phyloP scores from a whole-genome alignment of 1,140 invertebrate genomes.

The Branchinecta lynchi region DNA sequence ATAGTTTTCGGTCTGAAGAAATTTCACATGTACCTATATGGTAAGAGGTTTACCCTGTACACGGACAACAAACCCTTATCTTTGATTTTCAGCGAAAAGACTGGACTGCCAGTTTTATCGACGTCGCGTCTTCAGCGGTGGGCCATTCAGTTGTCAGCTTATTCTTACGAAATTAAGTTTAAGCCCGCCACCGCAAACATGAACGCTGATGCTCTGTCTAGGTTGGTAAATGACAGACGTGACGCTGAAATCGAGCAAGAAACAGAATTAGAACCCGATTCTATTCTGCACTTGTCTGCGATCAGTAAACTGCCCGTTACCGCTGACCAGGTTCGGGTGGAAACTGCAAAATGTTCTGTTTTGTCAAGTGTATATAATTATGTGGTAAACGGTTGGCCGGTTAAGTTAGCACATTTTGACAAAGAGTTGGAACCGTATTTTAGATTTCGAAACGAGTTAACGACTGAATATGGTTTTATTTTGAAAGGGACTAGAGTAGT shows the following conservation, averaged over 20 bases:
- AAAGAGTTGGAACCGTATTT: background rate
- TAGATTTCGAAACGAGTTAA: background rate
- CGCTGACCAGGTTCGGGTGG: background rate
- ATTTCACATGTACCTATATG: constrained; percentile 29
- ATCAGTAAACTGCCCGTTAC: background rate
- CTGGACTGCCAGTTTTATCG: constrained; percentile 26
- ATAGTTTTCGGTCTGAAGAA: constrained; percentile 30
- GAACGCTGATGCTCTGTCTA: constrained; percentile 27
- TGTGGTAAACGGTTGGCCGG: background rate
- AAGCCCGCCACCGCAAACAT: constrained; percentile 25
- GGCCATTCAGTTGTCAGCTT: constrained; percentile 28
- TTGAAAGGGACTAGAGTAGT: constrained; percentile 27
- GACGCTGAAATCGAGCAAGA: too few species aligned
- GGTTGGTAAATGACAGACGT: constrained; percentile 10
- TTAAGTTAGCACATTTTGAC: background rate
- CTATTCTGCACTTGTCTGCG: background rate
- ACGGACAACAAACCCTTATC: constrained; percentile 38
- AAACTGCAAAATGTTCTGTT: background rate
- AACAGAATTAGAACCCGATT: background rate
- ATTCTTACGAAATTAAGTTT: constrained; percentile 30
- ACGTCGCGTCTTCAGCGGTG: constrained; percentile 30
- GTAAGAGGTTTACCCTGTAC: constrained; percentile 31
- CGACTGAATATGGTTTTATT: constrained; percentile 22
- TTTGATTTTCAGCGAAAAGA: constrained; percentile 30
- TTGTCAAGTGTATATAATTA: background rate